Conservation (phyloP, 2,113 vertebrate species). For the Hyperopisus bebe region DNA sequence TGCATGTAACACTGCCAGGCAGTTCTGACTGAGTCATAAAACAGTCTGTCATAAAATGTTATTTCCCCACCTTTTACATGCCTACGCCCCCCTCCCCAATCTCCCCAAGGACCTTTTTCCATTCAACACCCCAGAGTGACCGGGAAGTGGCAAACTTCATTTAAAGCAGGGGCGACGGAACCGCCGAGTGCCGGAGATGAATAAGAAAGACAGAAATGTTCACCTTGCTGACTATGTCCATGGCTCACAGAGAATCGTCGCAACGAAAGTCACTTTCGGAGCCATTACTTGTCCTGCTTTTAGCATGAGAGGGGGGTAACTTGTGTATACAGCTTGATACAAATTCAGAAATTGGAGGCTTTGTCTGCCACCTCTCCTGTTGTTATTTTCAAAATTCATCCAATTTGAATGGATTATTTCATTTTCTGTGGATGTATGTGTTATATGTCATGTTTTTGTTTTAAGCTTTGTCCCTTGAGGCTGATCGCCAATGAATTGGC, state of each 20-base stretch:
- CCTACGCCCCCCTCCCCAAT: neutral
- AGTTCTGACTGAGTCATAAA: neutral
- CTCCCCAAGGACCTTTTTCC: neutral
- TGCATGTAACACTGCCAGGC: neutral
- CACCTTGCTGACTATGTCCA: conserved; percentile 20
- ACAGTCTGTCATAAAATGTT: conserved; percentile 20
- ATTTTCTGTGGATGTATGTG: neutral
- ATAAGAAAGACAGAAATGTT: conserved; percentile 14
- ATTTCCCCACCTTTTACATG: conserved; percentile 18
- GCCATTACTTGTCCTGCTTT: conserved; percentile 13
- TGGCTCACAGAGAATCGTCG: neutral
- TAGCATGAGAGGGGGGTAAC: neutral
- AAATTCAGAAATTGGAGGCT: conserved; percentile 25
- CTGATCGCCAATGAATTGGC: conserved; percentile 30
- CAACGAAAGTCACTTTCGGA: neutral
- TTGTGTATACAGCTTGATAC: neutral
- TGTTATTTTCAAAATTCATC: neutral
- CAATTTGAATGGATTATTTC: neutral
- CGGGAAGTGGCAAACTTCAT: conserved; percentile 17
- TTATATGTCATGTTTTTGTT: neutral
- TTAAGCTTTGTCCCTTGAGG: conserved; percentile 13
- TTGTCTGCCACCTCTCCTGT: neutral
- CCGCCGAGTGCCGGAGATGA: neutral
- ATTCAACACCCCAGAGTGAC: neutral
- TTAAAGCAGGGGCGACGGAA: conserved; percentile 12